phyloP scores from a whole-genome alignment of 1,140 invertebrate species.

The Rhynchophorus ferrugineus region DNA sequence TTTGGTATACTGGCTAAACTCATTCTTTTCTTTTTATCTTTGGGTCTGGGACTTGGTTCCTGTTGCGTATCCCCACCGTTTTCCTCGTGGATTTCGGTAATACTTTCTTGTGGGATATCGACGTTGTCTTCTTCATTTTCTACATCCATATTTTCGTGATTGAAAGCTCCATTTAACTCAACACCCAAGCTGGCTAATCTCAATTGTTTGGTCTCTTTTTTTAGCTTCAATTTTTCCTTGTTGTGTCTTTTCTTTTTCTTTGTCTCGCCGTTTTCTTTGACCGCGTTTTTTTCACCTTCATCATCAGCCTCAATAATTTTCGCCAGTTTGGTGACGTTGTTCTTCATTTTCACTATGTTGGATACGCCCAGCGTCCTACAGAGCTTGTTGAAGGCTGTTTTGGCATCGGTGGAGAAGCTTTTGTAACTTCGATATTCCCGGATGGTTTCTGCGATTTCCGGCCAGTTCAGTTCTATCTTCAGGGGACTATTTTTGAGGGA shows the following conservation, averaged over 20 bases:
- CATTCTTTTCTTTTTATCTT: constrained; percentile 8
- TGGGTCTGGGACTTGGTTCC: constrained; percentile 6
- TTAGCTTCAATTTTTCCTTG: constrained; percentile 42
- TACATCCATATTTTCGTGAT: no score
- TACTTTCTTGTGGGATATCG: constrained; percentile 6
- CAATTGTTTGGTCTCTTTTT: constrained; percentile 43
- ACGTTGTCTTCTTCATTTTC: constrained; percentile 8
- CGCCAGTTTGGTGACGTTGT: constrained; percentile 23
- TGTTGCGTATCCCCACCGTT: no score
- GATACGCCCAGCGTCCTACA: constrained; percentile 38
- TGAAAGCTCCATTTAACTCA: no score
- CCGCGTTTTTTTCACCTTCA: no score
- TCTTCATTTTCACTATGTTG: constrained; percentile 33
- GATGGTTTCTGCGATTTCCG: constrained; percentile 35
- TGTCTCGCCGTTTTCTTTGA: no score
- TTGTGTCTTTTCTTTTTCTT: constrained; percentile 34
- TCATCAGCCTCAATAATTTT: no score
- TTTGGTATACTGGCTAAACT: background rate
- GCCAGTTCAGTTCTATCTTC: constrained; percentile 39
- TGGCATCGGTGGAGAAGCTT: constrained; percentile 41
- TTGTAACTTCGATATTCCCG: constrained; percentile 35
- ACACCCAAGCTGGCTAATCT: constrained; percentile 39
- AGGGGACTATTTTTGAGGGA: constrained; percentile 38
- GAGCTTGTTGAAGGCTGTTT: constrained; percentile 44
- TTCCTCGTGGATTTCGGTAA: constrained; percentile 10